A percentile compares a stretch with the other conserved stretches of the same genome.
Conservation (phyloP, 2,888 invertebrate species). For the Empis stercorea region DNA sequence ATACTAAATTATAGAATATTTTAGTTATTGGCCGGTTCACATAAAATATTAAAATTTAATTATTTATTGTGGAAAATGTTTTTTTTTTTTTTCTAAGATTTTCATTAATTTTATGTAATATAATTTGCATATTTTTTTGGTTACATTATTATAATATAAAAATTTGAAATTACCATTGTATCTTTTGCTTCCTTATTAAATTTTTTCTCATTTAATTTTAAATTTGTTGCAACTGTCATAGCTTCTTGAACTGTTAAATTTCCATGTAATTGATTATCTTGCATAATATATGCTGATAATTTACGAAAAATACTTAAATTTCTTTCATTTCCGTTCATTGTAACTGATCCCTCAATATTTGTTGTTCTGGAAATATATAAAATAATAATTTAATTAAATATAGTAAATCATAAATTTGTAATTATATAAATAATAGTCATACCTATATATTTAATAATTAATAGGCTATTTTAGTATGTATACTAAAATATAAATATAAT, state of each 20-base stretch:
- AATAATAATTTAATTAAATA: slow-evolving; percentile 17
- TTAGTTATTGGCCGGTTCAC: too few relatives aligned
- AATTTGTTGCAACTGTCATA: slow-evolving; percentile 82
- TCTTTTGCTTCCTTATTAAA: slow-evolving; percentile 58
- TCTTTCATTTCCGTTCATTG: slow-evolving; percentile 72
- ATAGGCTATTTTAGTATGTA: too few relatives aligned
- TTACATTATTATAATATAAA: too few relatives aligned
- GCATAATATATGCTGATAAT: slow-evolving; percentile 91
- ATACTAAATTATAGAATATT: too few relatives aligned
- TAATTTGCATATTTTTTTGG: too few relatives aligned
- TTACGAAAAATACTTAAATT: slow-evolving; percentile 80
- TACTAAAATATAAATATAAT: too few relatives aligned
- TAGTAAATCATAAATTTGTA: background rate
- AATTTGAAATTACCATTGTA: slow-evolving; percentile 55
- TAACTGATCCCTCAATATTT: slow-evolving; percentile 69
- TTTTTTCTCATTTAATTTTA: slow-evolving; percentile 67
- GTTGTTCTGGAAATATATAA: slow-evolving; percentile 45
- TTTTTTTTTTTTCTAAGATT: too few relatives aligned
- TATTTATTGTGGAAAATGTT: too few relatives aligned
- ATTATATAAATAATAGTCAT: too few relatives aligned
- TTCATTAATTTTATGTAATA: too few relatives aligned
- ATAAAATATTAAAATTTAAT: too few relatives aligned
- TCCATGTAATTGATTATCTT: slow-evolving; percentile 82
- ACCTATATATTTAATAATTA: too few relatives aligned
- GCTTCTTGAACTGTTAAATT: slow-evolving; percentile 90